phyloP scores from a whole-genome alignment of 2,888 invertebrate genomes.

The Nymphalis polychloros region DNA sequence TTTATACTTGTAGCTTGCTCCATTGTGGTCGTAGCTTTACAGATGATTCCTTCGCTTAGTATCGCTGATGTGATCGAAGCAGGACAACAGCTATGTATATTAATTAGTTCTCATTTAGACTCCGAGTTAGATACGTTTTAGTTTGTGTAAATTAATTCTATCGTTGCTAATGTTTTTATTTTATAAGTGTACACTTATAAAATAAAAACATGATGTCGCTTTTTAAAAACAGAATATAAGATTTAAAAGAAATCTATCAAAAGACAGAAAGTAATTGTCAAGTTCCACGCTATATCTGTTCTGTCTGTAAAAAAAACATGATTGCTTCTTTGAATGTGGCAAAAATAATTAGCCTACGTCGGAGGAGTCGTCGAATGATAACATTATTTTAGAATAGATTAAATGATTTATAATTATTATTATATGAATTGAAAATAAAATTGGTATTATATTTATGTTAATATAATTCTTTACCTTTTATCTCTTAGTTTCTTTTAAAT shows the following conservation, averaged over 20 bases:
- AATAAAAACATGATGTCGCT: too few species aligned
- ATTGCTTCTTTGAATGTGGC: neutral
- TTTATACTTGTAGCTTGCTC: neutral
- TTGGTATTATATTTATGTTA: conserved; percentile 38
- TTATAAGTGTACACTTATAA: neutral
- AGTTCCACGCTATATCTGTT: neutral
- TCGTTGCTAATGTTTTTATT: neutral
- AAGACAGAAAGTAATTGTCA: neutral
- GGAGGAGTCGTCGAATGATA: conserved; percentile 6
- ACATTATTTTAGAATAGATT: conserved; percentile 11
- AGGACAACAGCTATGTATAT: neutral
- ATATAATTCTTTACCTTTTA: conserved; percentile 11
- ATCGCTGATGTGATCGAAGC: neutral
- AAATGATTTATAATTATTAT: conserved; percentile 6
- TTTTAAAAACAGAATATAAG: neutral
- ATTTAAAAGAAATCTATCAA: neutral
- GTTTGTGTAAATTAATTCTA: neutral
- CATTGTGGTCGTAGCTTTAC: neutral
- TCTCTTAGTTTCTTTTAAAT: conserved; percentile 9
- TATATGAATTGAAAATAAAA: conserved; percentile 12
- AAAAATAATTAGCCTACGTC: too few species aligned
- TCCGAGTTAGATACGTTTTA: neutral
- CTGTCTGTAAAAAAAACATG: neutral
- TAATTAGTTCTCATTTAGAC: neutral
- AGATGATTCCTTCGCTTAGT: neutral